A percentile compares a stretch with the other conserved stretches of the same genome.
phyloP scores from a whole-genome alignment of 2,888 invertebrate genomes.

The Diabrotica balteata region DNA sequence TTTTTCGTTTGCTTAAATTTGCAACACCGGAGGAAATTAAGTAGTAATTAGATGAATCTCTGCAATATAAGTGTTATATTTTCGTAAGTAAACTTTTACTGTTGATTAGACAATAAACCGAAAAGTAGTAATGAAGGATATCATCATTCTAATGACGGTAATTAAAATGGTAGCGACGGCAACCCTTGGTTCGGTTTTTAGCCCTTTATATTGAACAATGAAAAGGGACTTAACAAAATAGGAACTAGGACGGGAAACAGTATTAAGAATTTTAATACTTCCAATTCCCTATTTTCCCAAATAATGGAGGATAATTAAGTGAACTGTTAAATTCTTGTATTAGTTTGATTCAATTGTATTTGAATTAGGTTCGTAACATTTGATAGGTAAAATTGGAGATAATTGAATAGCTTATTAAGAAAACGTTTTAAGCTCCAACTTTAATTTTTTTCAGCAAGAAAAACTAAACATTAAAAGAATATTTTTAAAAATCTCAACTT shows the following conservation, averaged over 20 bases:
- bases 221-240: conserved; percentile 5
- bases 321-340: no score
- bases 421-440: no score
- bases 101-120: conserved; percentile 28
- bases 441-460: no score
- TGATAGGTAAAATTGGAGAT: no score
- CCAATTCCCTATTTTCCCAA: background rate
- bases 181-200: background rate
- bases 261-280: conserved; percentile 2
- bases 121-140: conserved; percentile 24
- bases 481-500: no score
- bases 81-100: conserved; percentile 21
- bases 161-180: conserved; percentile 18
- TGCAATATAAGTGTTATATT: conserved; percentile 1
- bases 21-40: no score
- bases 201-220: conserved; percentile 4
- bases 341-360: no score
- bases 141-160: conserved; percentile 22
- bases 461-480: no score
- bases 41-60: no score
- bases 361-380: no score
- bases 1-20: no score
- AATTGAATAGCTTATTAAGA: no score
- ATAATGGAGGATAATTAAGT: background rate
- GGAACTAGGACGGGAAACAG: background rate